phyloP scores from a whole-genome alignment of 1,140 invertebrate genomes.

The Ladona fulva region DNA sequence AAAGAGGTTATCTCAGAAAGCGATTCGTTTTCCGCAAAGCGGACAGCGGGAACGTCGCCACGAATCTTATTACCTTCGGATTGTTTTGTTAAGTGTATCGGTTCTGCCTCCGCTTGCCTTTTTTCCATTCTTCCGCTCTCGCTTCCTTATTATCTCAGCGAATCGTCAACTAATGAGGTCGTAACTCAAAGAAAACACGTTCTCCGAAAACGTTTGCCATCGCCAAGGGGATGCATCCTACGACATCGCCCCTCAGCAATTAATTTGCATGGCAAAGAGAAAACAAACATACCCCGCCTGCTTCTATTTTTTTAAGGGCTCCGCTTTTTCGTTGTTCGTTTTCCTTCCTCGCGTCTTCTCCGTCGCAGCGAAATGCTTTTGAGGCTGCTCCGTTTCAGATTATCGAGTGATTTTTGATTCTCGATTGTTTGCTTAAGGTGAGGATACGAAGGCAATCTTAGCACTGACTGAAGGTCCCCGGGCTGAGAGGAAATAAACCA shows the following conservation, averaged over 20 bases:
- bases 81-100: not conserved
- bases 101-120: not conserved
- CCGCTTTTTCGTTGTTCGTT: not conserved
- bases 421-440: not conserved
- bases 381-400: not conserved
- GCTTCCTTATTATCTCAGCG: not conserved
- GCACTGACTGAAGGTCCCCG: not conserved
- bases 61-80: not conserved
- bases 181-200: not conserved
- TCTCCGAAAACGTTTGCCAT: not conserved
- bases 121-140: not conserved
- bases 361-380: not conserved
- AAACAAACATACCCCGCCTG: not conserved
- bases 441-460: not conserved
- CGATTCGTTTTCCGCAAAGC: no score
- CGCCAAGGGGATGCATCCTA: not conserved
- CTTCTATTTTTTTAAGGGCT: not conserved
- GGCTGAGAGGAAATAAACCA: not conserved
- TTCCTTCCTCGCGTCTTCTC: not conserved
- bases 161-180: slow-evolving; percentile 9
- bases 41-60: not conserved
- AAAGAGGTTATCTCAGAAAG: no score
- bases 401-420: not conserved
- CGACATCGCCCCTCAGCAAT: not conserved
- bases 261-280: slow-evolving; percentile 9